phyloP scores from a whole-genome alignment of 2,888 invertebrate species.

The Pristionchus maxplancki region DNA sequence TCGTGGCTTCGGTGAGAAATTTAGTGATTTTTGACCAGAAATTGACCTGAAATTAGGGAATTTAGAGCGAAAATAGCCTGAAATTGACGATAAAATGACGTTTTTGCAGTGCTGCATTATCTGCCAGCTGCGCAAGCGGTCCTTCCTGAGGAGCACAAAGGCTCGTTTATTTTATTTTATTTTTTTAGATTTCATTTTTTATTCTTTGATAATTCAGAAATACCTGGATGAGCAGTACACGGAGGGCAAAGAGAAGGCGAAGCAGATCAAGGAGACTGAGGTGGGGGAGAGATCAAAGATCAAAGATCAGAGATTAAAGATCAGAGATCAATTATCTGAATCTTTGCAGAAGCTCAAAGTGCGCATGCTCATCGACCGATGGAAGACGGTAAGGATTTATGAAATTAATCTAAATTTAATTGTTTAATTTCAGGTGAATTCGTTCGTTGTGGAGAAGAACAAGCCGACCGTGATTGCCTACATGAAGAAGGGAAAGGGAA shows the following conservation, averaged over 20 bases:
- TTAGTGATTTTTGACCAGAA: no score
- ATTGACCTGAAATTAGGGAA: no score
- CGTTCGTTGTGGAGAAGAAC: neutral
- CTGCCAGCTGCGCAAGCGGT: neutral
- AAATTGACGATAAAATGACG: no score
- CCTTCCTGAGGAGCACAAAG: neutral
- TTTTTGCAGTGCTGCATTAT: neutral
- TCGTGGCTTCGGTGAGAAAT: neutral
- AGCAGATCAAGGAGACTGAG: neutral
- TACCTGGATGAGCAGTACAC: neutral
- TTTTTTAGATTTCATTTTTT: neutral
- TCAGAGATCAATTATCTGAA: neutral
- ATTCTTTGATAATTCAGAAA: neutral
- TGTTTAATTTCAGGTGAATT: neutral
- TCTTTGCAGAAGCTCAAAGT: neutral
- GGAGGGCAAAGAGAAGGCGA: neutral
- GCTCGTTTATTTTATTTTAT: neutral
- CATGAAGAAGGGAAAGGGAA: neutral
- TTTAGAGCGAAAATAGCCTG: no score
- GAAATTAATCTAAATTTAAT: neutral
- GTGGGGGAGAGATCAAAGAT: neutral
- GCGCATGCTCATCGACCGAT: neutral
- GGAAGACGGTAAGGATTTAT: neutral
- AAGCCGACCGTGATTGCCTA: neutral
- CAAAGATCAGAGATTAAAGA: slow-evolving; percentile 8